Conservation (phyloP, 2,888 invertebrate genomes). For the Dicycla oo region DNA sequence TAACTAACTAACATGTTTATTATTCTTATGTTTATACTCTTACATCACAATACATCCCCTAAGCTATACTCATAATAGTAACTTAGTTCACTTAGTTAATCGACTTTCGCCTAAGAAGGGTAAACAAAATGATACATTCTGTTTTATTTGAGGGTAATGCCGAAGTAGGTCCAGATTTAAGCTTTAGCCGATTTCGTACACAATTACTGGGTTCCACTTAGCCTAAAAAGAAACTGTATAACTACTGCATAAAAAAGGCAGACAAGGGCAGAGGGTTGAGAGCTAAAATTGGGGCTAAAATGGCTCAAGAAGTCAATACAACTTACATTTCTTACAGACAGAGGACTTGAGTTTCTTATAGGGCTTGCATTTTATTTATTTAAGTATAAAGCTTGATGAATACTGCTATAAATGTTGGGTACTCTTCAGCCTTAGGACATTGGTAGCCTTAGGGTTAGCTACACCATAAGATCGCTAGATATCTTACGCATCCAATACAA, state of each 20-base stretch:
- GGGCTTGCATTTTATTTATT: background rate
- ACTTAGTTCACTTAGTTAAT: slow-evolving; percentile 45
- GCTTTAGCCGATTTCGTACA: slow-evolving; percentile 3
- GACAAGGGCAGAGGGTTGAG: background rate
- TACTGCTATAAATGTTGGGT: too few relatives aligned
- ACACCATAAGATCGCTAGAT: too few relatives aligned
- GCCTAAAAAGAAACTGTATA: slow-evolving; percentile 36
- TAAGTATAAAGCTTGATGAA: background rate
- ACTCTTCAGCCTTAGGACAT: background rate
- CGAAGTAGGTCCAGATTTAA: slow-evolving; percentile 7
- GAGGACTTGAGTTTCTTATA: background rate
- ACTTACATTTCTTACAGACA: background rate
- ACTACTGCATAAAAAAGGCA: slow-evolving; percentile 11
- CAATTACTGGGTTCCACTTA: slow-evolving; percentile 28
- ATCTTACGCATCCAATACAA: too few relatives aligned
- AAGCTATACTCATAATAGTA: slow-evolving; percentile 32
- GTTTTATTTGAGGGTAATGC: slow-evolving; percentile 38
- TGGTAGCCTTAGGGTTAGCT: too few relatives aligned
- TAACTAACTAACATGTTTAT: background rate
- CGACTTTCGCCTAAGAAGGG: slow-evolving; percentile 26
- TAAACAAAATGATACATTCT: slow-evolving; percentile 37
- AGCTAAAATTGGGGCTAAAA: background rate
- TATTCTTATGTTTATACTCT: background rate
- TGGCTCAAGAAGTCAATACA: background rate
- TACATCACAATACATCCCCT: background rate